phyloP scores from a whole-genome alignment of 2,888 invertebrate species.

The Falcaria lacertinaria region DNA sequence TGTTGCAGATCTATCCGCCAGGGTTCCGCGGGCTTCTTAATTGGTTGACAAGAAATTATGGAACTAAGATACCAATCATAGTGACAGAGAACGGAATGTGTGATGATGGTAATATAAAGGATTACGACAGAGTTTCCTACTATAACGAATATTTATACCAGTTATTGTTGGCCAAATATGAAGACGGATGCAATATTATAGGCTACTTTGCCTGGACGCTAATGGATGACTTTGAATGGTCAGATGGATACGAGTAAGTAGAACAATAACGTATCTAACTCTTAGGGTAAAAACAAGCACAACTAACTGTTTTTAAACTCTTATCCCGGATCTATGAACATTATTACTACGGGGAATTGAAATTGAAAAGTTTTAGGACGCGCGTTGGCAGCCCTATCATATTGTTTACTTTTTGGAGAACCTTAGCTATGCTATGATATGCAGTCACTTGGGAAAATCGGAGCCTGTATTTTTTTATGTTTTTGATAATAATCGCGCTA shows the following conservation, averaged over 20 bases:
- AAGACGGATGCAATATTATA: conserved; percentile 62
- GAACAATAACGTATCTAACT: too few species aligned
- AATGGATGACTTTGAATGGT: conserved; percentile 83
- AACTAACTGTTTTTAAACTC: too few species aligned
- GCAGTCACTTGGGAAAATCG: too few species aligned
- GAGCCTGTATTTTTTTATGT: too few species aligned
- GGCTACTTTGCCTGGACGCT: conserved; percentile 82
- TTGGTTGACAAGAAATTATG: conserved; percentile 81
- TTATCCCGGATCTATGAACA: too few species aligned
- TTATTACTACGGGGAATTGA: too few species aligned
- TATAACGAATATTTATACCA: conserved; percentile 69
- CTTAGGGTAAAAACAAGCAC: too few species aligned
- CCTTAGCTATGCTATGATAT: too few species aligned
- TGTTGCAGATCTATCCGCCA: conserved; percentile 77
- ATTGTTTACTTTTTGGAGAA: too few species aligned
- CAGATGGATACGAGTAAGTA: conserved; percentile 68
- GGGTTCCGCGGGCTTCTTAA: conserved; percentile 82
- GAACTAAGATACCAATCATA: conserved; percentile 74
- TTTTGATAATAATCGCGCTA: too few species aligned
- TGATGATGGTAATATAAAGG: conserved; percentile 60
- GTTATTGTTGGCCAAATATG: conserved; percentile 52
- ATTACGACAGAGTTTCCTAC: conserved; percentile 74
- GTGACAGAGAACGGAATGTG: conserved; percentile 81
- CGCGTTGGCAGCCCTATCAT: too few species aligned
- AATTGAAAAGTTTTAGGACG: too few species aligned